phyloP scores from a whole-genome alignment of 2,888 invertebrate genomes.

The Tachystola acroxantha region DNA sequence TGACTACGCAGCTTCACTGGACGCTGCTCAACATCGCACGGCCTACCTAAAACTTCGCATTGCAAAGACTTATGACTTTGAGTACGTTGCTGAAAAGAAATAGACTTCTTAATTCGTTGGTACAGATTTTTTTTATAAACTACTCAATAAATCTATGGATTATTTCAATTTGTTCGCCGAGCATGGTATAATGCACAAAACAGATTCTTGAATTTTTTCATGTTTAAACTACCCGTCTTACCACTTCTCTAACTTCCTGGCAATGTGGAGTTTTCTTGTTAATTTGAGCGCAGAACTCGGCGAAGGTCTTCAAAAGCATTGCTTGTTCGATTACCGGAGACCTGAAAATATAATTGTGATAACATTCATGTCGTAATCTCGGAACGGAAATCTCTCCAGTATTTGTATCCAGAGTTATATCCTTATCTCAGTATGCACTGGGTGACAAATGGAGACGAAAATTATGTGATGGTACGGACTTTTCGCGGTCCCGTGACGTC shows the following conservation, averaged over 20 bases:
- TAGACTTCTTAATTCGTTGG: too few relatives aligned
- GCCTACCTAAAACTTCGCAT: slow-evolving; percentile 42
- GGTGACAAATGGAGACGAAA: too few relatives aligned
- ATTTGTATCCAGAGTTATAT: too few relatives aligned
- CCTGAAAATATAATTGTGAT: background rate
- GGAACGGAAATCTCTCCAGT: too few relatives aligned
- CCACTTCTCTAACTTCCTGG: slow-evolving; percentile 25
- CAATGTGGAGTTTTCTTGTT: slow-evolving; percentile 29
- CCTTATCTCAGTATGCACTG: too few relatives aligned
- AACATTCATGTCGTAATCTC: slow-evolving; percentile 18
- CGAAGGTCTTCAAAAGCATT: slow-evolving; percentile 55
- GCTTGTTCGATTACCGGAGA: slow-evolving; percentile 34
- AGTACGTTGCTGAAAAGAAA: background rate
- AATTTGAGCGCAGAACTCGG: slow-evolving; percentile 55
- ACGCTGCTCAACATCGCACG: slow-evolving; percentile 33
- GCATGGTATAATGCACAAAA: too few relatives aligned
- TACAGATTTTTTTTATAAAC: too few relatives aligned
- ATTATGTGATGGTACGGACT: too few relatives aligned
- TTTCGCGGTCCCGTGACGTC: slow-evolving; percentile 32
- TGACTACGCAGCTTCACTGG: slow-evolving; percentile 32
- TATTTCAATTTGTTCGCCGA: too few relatives aligned
- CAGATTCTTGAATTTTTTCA: too few relatives aligned
- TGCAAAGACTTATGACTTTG: slow-evolving; percentile 64
- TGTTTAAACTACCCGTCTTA: too few relatives aligned
- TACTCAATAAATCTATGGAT: too few relatives aligned